Percentiles rank a stretch among this genome's conserved stretches.
Conservation (phyloP, 2,113 vertebrate species). For the Erinaceus europaeus region DNA sequence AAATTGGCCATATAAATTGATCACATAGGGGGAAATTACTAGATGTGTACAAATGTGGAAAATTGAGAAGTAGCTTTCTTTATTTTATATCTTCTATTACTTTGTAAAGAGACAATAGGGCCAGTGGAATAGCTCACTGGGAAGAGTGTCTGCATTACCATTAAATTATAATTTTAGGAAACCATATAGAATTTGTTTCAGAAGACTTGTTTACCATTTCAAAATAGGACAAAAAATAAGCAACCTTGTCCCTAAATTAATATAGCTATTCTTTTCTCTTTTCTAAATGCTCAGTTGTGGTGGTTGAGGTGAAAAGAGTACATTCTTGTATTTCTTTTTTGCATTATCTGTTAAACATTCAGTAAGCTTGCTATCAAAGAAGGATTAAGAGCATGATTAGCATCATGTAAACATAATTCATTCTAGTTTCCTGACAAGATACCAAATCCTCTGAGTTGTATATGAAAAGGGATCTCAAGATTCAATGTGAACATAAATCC, state of each 20-base stretch:
- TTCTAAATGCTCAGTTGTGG: neutral
- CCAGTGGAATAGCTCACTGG: too few species aligned
- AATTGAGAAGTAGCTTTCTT: neutral
- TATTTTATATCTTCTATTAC: neutral
- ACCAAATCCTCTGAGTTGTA: slow-evolving; percentile 79
- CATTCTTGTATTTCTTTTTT: neutral
- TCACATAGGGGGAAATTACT: neutral
- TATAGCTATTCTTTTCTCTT: neutral
- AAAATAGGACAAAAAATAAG: neutral
- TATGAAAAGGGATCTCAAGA: slow-evolving; percentile 80
- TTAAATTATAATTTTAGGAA: slow-evolving; percentile 13
- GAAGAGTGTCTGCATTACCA: too few species aligned
- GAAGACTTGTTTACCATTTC: neutral
- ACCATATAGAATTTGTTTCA: neutral
- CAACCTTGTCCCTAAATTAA: neutral
- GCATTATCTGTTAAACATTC: slow-evolving; percentile 63
- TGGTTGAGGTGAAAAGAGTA: fast-evolving
- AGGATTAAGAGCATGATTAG: slow-evolving; percentile 78
- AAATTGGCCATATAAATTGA: neutral
- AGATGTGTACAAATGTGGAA: neutral
- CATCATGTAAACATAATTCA: slow-evolving; percentile 73
- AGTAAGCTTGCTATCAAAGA: slow-evolving; percentile 57
- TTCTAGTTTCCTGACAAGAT: slow-evolving; percentile 77
- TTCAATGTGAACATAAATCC: slow-evolving; percentile 81
- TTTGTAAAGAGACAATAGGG: too few species aligned